phyloP scores from a whole-genome alignment of 2,113 vertebrate species.

The Prunella fulvescens region DNA sequence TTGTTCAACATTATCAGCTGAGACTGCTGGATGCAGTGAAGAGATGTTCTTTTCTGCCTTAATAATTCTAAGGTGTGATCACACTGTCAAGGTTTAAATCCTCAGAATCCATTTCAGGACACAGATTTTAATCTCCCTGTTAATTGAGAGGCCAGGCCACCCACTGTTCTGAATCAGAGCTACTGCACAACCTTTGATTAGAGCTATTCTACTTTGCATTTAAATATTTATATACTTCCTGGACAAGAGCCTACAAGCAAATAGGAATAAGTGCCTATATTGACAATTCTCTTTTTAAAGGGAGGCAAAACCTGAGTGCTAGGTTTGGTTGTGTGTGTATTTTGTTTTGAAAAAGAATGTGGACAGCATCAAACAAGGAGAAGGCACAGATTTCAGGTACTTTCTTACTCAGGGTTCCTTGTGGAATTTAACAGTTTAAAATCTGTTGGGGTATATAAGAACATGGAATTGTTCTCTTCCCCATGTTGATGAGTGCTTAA shows the following conservation, averaged over 20 bases:
- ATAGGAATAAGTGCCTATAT: neutral
- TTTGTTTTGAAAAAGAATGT: neutral
- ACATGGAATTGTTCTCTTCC: neutral
- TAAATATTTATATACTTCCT: neutral
- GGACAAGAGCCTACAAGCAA: neutral
- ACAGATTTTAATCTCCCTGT: neutral
- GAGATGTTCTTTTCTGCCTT: neutral
- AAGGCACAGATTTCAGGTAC: neutral
- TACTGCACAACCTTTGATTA: neutral
- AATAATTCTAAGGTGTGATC: neutral
- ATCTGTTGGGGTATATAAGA: neutral
- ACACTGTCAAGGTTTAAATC: neutral
- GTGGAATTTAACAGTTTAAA: neutral
- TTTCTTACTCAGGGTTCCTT: neutral
- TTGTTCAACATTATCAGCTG: neutral
- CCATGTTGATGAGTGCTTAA: accelerated
- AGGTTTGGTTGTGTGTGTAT: neutral
- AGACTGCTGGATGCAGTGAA: neutral
- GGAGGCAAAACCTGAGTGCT: neutral
- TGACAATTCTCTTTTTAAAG: neutral
- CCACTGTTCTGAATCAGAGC: neutral
- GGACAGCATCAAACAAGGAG: neutral
- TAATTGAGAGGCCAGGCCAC: neutral
- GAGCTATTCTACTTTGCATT: neutral
- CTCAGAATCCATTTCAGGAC: neutral